Conservation (phyloP, 2,888 invertebrate species). For the Limnephilus marmoratus region DNA sequence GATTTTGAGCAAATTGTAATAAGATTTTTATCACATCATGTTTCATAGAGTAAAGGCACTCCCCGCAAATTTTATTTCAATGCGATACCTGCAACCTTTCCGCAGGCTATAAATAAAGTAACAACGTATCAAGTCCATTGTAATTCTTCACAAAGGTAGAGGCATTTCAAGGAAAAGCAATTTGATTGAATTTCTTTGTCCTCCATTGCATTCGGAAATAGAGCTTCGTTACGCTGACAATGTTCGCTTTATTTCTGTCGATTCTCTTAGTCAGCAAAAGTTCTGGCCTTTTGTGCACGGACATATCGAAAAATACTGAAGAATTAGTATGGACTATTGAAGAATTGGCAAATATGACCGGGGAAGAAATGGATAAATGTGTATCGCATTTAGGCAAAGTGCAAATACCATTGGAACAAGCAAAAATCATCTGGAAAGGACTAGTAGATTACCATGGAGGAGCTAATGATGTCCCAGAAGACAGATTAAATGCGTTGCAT, state of each 20-base stretch:
- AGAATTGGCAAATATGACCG: constrained; percentile 69
- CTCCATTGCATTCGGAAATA: background rate
- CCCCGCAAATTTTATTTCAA: background rate
- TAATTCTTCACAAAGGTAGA: background rate
- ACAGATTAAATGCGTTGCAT: constrained; percentile 71
- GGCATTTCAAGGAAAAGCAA: background rate
- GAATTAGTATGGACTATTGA: constrained; percentile 65
- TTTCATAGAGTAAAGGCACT: background rate
- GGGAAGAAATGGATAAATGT: constrained; percentile 72
- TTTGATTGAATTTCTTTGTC: background rate
- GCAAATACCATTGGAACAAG: constrained; percentile 69
- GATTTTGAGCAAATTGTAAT: too few species aligned
- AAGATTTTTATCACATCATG: background rate
- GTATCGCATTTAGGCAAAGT: constrained; percentile 71
- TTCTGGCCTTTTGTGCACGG: background rate
- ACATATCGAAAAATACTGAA: constrained; percentile 1
- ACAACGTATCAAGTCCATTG: background rate
- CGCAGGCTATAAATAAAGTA: background rate
- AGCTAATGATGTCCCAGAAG: constrained; percentile 73
- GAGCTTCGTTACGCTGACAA: background rate
- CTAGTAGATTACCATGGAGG: constrained; percentile 71
- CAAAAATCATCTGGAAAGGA: constrained; percentile 72
- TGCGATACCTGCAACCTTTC: background rate
- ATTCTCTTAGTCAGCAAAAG: background rate
- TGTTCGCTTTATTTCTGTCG: background rate